Base-by-base conservation (phyloP, 1,140 invertebrate genomes). In the Heliconius congener region DNA sequence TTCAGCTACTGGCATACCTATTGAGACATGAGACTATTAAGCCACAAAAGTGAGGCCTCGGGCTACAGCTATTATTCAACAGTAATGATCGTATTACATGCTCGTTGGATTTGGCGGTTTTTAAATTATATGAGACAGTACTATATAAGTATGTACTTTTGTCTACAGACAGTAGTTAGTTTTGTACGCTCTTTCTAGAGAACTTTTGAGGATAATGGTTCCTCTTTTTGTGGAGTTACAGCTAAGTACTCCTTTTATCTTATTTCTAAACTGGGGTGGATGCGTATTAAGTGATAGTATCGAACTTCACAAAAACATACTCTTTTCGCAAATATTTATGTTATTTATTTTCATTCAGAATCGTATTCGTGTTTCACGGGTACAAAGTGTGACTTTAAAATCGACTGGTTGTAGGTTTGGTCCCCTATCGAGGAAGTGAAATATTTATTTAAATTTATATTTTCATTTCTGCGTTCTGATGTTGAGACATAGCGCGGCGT, bases 11-110 rank as follows among this genome's bases (percentile, higher is more conserved):
- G 60, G 60, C 60, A 5, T 16, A 66, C 60, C 60, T 66, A 66
- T 66, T 66, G 60, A 66, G 60, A 66, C 60, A 66, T 16, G 60
- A 66, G 27, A 66, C 11, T 66, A 66, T 66, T 30, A 66, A 66
- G 60, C 23, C 60, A 27, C 60, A 23, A 66, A 66, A 30, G 60
- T 66, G 13, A 16, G 9, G 60, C 60, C 60, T 66, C 27, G 60
- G 60, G 60, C 60, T 30, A 30, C 23, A 3, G 60, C 60, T 30
- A 66, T 66, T 66, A 66, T 66, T 66, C 60, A 66, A 27, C 60
- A 23, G 23, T 66, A 66, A 66, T 66, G 60, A 66, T 66, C 60
- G 27, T 66, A 30, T 66, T 66, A 66, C 60, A 30, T 30, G 60
- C 23, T 30, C 27, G 11, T 66, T 30, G 27, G 60, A 66, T 66